phyloP scores from a whole-genome alignment of 1,140 invertebrate genomes.

The Radopholus similis region DNA sequence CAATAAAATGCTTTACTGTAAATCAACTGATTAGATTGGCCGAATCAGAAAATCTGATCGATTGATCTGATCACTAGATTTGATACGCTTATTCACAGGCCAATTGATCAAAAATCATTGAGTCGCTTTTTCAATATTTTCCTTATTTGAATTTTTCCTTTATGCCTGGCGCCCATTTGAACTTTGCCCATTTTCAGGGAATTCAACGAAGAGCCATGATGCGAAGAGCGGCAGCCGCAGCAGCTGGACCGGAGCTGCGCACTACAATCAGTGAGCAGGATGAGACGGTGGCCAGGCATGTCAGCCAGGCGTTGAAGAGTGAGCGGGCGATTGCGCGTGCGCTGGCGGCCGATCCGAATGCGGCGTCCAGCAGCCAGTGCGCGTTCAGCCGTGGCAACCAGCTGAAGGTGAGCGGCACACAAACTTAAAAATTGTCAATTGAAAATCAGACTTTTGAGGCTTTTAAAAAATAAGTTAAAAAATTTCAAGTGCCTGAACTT shows the following conservation, averaged over 20 bases:
- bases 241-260: not conserved
- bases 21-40: too few species aligned
- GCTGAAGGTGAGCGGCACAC: not conserved
- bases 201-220: conserved; percentile 13
- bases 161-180: not conserved
- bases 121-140: not conserved
- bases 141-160: not conserved
- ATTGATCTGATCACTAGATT: too few species aligned
- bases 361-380: not conserved
- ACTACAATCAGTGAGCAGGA: conserved; percentile 26
- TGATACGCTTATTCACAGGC: not conserved
- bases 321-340: conserved; percentile 16
- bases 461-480: too few species aligned
- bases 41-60: too few species aligned
- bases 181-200: not conserved
- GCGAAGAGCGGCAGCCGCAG: not conserved
- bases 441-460: too few species aligned
- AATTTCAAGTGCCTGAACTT: too few species aligned
- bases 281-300: conserved; percentile 10
- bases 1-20: too few species aligned
- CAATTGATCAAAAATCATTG: not conserved
- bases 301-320: conserved; percentile 22
- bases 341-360: not conserved
- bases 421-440: too few species aligned
- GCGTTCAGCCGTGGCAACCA: not conserved